These are phyloP conservation scores for Brachionus rubens DNA, from an alignment of 1,140 invertebrate genomes.

Conservation along the genomic window DNA sequence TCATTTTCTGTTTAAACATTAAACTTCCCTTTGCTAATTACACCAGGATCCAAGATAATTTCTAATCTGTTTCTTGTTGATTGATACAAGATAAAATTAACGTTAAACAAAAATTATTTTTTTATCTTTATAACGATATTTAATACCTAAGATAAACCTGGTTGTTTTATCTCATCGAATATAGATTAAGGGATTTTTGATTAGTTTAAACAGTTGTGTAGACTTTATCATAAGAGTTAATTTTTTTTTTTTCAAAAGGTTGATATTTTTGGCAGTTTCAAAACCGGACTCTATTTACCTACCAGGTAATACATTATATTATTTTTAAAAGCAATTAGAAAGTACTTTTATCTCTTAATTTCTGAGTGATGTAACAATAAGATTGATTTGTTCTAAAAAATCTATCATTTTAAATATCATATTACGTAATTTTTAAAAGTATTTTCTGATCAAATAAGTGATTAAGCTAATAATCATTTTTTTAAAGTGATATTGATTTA, in stretches of 20 bases:
- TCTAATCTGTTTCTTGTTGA: no score
- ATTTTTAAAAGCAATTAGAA: background rate
- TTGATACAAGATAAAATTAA: no score
- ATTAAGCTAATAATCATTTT: background rate
- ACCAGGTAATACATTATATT: slow-evolving; percentile 65
- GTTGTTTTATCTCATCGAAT: no score
- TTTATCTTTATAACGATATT: no score
- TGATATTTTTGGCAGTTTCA: slow-evolving; percentile 80
- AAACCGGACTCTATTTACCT: slow-evolving; percentile 86
- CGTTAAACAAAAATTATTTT: no score
- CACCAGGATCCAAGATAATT: no score
- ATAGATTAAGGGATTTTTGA: no score
- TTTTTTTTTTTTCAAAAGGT: background rate
- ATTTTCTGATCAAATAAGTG: background rate
- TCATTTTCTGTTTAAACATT: no score
- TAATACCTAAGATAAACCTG: no score
- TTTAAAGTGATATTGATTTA: slow-evolving; percentile 86
- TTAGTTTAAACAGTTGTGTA: no score
- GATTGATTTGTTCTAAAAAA: background rate
- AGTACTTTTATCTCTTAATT: background rate
- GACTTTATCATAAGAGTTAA: background rate
- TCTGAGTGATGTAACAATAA: background rate
- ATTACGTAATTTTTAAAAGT: no score
- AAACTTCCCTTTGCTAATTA: no score
- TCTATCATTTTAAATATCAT: slow-evolving; percentile 27